These are phyloP conservation scores for Agrotis ipsilon DNA, from an alignment of 2,888 invertebrate species.

Conservation along the genomic window DNA sequence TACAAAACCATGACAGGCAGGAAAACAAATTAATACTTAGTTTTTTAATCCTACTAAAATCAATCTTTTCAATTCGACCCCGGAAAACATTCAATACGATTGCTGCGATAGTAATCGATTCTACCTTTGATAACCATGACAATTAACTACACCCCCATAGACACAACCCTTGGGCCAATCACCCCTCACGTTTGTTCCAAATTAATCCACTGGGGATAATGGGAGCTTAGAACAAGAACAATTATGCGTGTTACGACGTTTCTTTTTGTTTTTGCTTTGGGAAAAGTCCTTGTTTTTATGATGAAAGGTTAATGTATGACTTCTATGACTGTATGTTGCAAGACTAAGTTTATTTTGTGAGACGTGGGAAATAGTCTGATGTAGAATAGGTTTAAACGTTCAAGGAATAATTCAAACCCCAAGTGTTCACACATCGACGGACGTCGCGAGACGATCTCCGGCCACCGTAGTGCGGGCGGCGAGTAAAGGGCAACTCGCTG, in stretches of 20 bases:
- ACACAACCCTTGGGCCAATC: conserved; percentile 53
- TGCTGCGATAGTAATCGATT: conserved; percentile 47
- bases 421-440: too few relatives aligned
- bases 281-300: conserved; percentile 23
- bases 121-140: conserved; percentile 57
- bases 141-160: conserved; percentile 54
- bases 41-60: too few relatives aligned
- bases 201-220: conserved; percentile 59
- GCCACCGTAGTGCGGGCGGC: too few relatives aligned
- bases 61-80: conserved; percentile 2
- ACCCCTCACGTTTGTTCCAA: conserved; percentile 50
- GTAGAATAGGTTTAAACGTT: too few relatives aligned
- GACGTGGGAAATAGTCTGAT: too few relatives aligned
- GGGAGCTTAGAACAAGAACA: conserved; percentile 41
- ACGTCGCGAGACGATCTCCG: too few relatives aligned
- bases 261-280: conserved; percentile 39
- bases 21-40: conserved; percentile 8
- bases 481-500: too few relatives aligned
- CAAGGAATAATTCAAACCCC: too few relatives aligned
- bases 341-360: too few relatives aligned
- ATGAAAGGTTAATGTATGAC: neutral
- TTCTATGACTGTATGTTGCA: conserved; percentile 7
- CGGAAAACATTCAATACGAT: conserved; percentile 49
- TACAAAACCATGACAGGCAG: neutral
- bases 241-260: conserved; percentile 48